Evolutionary conservation across 1,140 invertebrate genomes (phyloP), one percentile per base, ranked within the genome.

Genomic region (Lerema accius): DNA sequence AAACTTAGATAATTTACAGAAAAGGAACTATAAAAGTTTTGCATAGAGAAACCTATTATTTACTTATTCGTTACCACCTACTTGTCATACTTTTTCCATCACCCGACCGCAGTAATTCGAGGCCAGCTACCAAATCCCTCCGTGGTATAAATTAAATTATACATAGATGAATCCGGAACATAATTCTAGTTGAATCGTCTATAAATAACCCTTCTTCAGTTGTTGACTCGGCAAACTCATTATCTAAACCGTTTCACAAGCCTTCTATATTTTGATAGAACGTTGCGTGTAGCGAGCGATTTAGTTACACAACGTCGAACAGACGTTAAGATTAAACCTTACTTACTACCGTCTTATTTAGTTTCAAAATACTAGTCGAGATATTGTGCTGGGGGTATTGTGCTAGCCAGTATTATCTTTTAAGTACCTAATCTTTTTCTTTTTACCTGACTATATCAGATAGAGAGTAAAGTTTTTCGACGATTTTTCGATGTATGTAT

Each of bases 201-300:
- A 50, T 35, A 50, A 9, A 28, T 37, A 35, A 50, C 28, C 48
- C 48, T 50, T 50, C 6, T 11, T 50, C 28, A 35, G 48, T 4
- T 50, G 48, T 50, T 50, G 26, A 35, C 48, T 50, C 9, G 15
- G 48, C 28, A 50, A 50, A 50, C 48, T 32, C 28, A 50, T 50
- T 50, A 50, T 14, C 48, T 50, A 50, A 50, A 50, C 48, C 48
- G 48, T 50, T 35, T 50, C 35, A n/a, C 48, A 50, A 28, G 17
- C 16, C 48, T 50, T 50, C 48, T 35, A 50, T 37, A 16, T 15
- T 16, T 17, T 15, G 26, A 35, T 46, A 37, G 10, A n/a, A 19
- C 23, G 13, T 49, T 49, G 46, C 46, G 26, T 49, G 46, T 49
- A 32, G 13, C 46, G 26, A 49, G 32, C 11, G 46, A 14, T 49